These are phyloP conservation scores for Zaprionus vittiger DNA, from an alignment of 1,140 invertebrate species.

Conservation along the genomic window DNA sequence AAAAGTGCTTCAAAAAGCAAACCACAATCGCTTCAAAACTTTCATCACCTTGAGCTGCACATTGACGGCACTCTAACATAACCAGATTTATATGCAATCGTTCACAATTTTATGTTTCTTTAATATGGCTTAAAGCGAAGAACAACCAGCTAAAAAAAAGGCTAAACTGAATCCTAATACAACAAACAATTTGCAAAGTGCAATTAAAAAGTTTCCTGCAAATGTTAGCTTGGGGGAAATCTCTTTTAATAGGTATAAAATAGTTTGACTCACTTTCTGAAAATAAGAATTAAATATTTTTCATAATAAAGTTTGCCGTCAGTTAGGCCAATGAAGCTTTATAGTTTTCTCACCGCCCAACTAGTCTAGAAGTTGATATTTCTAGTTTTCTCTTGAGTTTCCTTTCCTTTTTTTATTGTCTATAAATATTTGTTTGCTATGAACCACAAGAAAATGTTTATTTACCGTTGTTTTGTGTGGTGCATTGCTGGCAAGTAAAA, in stretches of 20 bases:
- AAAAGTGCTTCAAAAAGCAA: not conserved
- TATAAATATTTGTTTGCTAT: not conserved
- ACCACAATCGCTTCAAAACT: slow-evolving; percentile 2
- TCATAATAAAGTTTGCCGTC: slow-evolving; percentile 8
- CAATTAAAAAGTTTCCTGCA: slow-evolving; percentile 5
- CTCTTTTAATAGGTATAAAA: slow-evolving; percentile 9
- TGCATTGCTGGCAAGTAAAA: not conserved
- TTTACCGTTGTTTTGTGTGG: not conserved
- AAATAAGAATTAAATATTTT: slow-evolving; percentile 9
- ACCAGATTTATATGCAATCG: not conserved
- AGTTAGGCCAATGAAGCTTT: slow-evolving; percentile 3
- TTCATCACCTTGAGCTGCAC: slow-evolving; percentile 4
- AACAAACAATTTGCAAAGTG: slow-evolving; percentile 7
- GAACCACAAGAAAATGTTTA: slow-evolving; percentile 1
- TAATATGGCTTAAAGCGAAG: not conserved
- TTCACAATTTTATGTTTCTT: not conserved
- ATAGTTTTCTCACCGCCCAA: not conserved
- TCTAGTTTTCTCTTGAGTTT: slow-evolving; percentile 1
- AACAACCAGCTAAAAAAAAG: not conserved
- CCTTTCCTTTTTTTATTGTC: not conserved
- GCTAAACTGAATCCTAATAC: not conserved
- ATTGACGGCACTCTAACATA: not conserved
- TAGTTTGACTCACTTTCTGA: slow-evolving; percentile 5
- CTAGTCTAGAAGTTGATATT: not conserved
- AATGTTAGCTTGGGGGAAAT: slow-evolving; percentile 4